Base-by-base conservation (phyloP, 2,888 invertebrate genomes). In the Drosophila differens region DNA sequence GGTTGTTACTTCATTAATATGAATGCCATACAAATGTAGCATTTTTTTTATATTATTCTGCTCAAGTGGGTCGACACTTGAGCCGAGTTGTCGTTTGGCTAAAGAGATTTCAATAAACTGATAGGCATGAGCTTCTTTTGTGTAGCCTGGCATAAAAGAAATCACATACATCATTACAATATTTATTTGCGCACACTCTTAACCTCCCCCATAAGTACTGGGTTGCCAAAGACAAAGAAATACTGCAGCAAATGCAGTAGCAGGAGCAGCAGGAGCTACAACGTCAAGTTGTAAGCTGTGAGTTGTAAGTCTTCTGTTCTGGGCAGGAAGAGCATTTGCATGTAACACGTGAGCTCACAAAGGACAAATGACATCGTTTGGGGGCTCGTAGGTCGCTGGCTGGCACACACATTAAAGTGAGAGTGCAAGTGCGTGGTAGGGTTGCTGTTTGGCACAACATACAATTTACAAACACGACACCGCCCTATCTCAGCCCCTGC, bases 91-190 rank as follows among this genome's bases (percentile, higher is more conserved):
- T 76, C 76, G 76, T 52, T 69, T 37, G 41, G 70, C 72, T 80
- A 80, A 83, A 83, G 81, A 75, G 85, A 85, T 89, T 85, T 85
- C 84, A 89, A 85, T 85, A 85, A 88, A 85, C 79, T 76, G 88
- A 85, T 84, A 80, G 80, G 80, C 80, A 74, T 55, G 44, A 61
- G 70, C 76, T 65, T 76, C 80, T 80, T 79, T 79, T 79, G 76
- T 79, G 39, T 63, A 67, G 67, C 9, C 32, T 49, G 59, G 58
- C 61, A 84, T 83, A 78, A 88, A 85, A 76, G 81, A 74, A 89
- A 89, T 85, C 89, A 84, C 82, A 87, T 85, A 85, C 86, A 89
- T 87, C 86, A 89, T 87, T 87, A 89, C 86, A 87, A 87, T 89
- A 89, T 89, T 87, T 89, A 85, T 87, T 89, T 82, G 82, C 51